These are phyloP conservation scores for Dusona sp. DNA, from an alignment of 2,888 invertebrate genomes.

Conservation along the genomic window DNA sequence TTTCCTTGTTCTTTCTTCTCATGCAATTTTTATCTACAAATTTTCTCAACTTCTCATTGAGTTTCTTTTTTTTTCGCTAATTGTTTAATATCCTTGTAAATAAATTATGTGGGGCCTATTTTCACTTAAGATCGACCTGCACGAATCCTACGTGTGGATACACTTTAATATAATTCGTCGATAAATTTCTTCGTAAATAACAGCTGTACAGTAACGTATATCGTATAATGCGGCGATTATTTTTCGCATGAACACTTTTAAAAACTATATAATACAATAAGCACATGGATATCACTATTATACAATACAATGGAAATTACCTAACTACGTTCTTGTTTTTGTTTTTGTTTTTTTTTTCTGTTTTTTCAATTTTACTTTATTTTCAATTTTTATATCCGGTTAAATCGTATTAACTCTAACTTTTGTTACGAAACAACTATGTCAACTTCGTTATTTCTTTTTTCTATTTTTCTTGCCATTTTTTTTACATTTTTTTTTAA, in stretches of 20 bases:
- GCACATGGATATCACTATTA: constrained; percentile 82
- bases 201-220: constrained; percentile 79
- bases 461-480: constrained; percentile 70
- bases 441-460: constrained; percentile 75
- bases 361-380: constrained; percentile 65
- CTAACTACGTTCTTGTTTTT: constrained; percentile 74
- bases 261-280: constrained; percentile 82
- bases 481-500: constrained; percentile 13
- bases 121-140: constrained; percentile 77
- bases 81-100: constrained; percentile 60
- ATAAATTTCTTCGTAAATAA: constrained; percentile 72
- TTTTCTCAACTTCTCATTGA: constrained; percentile 39
- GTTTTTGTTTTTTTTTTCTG: constrained; percentile 67
- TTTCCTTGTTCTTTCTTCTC: constrained; percentile 45
- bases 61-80: constrained; percentile 30
- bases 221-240: constrained; percentile 75
- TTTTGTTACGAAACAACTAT: constrained; percentile 79
- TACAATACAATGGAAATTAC: constrained; percentile 80
- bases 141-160: constrained; percentile 66
- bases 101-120: constrained; percentile 67
- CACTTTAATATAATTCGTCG: constrained; percentile 51
- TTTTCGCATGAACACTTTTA: constrained; percentile 77
- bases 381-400: constrained; percentile 68
- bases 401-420: constrained; percentile 79
- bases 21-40: constrained; percentile 68